Conservation (phyloP, 2,888 invertebrate genomes). For the Keiferia lycopersicella region DNA sequence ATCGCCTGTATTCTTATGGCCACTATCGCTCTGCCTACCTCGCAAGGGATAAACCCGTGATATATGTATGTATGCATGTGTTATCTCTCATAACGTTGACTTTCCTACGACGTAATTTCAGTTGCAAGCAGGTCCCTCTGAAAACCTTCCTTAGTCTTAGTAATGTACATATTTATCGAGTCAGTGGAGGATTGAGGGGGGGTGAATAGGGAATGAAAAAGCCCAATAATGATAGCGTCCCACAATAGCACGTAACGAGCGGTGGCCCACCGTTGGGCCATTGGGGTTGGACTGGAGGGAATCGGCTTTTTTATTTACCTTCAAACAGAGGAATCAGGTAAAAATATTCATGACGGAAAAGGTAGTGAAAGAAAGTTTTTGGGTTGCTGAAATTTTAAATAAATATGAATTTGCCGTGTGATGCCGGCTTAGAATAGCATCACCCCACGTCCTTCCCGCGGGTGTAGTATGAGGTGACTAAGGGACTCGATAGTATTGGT, state of each 20-base stretch:
- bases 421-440: too few relatives aligned
- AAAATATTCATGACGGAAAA: background rate
- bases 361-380: background rate
- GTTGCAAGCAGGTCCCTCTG: background rate
- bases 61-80: too few relatives aligned
- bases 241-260: constrained; percentile 32
- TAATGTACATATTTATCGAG: constrained; percentile 28
- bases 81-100: too few relatives aligned
- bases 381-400: too few relatives aligned
- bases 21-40: too few relatives aligned
- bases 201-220: constrained; percentile 20
- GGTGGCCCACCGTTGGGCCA: constrained; percentile 10
- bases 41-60: too few relatives aligned
- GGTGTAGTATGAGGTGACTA: too few relatives aligned
- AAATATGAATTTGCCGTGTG: too few relatives aligned
- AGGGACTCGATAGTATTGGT: too few relatives aligned
- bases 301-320: background rate
- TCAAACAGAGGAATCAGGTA: background rate
- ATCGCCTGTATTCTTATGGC: too few relatives aligned
- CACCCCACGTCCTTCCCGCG: too few relatives aligned
- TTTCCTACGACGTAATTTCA: too few relatives aligned
- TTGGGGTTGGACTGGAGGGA: constrained; percentile 25
- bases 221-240: constrained; percentile 27
- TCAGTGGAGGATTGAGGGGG: background rate
- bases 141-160: background rate